Evolutionary conservation across 1,140 invertebrate genomes (phyloP).

Genomic region (Papilio aristodemus): DNA sequence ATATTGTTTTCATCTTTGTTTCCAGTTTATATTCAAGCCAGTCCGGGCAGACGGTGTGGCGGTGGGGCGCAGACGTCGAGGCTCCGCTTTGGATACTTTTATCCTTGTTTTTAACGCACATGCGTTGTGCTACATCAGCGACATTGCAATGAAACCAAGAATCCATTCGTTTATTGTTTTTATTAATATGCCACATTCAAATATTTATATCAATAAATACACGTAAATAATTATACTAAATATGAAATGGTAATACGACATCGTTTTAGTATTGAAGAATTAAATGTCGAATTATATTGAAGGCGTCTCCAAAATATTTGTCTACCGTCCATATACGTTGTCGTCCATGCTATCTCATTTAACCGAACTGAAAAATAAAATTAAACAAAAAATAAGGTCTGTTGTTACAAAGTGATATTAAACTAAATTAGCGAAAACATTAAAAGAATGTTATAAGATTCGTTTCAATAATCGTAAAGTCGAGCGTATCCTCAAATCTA

Average conservation of each 20-base stretch:
- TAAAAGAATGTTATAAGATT: neutral
- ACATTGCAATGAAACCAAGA: neutral
- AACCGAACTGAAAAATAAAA: neutral
- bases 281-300: neutral
- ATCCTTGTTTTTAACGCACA: conserved; percentile 1
- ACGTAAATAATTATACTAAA: neutral
- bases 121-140: neutral
- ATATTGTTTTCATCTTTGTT: too few species aligned
- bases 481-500: conserved; percentile 20
- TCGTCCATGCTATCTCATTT: neutral
- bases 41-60: neutral
- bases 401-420: neutral
- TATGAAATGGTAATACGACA: neutral
- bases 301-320: neutral
- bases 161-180: neutral
- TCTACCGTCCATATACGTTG: too few species aligned
- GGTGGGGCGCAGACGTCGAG: neutral
- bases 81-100: neutral
- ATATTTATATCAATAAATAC: neutral
- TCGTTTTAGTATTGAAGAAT: neutral
- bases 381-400: neutral
- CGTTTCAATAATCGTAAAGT: conserved; percentile 18
- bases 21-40: neutral
- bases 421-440: neutral
- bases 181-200: neutral